Percentiles rank a stretch among this genome's conserved stretches.
These are phyloP conservation scores for Marisa cornuarietis DNA, from an alignment of 1,140 invertebrate species.

Conservation along the genomic window DNA sequence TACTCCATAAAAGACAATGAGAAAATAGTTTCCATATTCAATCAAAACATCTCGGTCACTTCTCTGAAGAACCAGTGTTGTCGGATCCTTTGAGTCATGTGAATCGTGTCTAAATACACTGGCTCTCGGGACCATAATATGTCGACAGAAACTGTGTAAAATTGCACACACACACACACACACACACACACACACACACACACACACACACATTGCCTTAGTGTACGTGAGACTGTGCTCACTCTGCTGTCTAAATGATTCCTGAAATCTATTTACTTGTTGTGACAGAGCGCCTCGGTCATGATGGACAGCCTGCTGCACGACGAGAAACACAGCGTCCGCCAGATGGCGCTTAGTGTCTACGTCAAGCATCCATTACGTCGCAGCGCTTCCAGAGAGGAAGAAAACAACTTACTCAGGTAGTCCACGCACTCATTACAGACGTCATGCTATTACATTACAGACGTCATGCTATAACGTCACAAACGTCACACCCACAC, in stretches of 20 bases:
- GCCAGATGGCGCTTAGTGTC: constrained; percentile 15
- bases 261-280: neutral
- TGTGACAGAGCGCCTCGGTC: constrained; percentile 12
- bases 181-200: neutral
- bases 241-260: neutral
- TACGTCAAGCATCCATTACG: constrained; percentile 27
- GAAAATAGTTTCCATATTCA: no score
- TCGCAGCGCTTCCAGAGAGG: constrained; percentile 11
- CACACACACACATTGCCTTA: neutral
- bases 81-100: no score
- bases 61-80: no score
- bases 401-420: constrained; percentile 1
- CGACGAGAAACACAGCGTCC: constrained; percentile 24
- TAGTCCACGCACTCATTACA: neutral
- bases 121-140: no score
- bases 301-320: constrained; percentile 20
- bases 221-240: neutral
- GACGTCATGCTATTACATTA: no score
- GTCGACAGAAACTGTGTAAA: no score
- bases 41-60: no score
- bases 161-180: neutral
- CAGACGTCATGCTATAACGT: no score
- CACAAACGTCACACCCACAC: no score
- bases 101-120: no score
- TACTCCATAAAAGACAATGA: no score